A percentile compares a stretch with the other conserved stretches of the same genome.
Conservation (phyloP, 1,140 invertebrate genomes). For the Hyles euphorbiae region DNA sequence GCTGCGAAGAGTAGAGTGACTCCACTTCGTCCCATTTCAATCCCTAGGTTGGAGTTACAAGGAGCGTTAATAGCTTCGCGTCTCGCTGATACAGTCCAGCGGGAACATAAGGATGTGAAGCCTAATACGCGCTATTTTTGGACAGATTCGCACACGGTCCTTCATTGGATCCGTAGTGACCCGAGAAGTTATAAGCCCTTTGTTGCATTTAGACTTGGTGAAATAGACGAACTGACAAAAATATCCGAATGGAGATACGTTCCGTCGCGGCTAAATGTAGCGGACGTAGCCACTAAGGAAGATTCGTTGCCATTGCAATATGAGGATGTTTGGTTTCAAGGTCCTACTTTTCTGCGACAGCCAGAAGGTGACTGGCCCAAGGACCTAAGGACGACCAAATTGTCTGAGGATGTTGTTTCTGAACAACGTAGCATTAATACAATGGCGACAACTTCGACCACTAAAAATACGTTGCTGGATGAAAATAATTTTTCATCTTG, state of each 20-base stretch:
- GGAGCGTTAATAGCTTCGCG: slow-evolving; percentile 39
- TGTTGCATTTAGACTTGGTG: slow-evolving; percentile 1
- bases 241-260: background rate
- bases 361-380: background rate
- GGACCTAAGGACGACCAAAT: background rate
- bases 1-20: slow-evolving; percentile 34
- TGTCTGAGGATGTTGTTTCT: no score
- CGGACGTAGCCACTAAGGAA: slow-evolving; percentile 1
- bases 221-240: slow-evolving; percentile 4
- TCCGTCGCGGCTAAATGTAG: background rate
- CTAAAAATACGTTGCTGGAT: no score
- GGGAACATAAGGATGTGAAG: slow-evolving; percentile 26
- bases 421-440: no score
- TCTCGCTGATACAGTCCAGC: slow-evolving; percentile 22
- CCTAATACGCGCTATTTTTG: no score
- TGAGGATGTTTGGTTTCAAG: background rate
- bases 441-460: no score
- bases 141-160: no score
- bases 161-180: no score
- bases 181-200: background rate
- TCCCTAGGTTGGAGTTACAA: slow-evolving; percentile 52
- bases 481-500: no score
- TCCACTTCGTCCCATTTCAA: slow-evolving; percentile 33
- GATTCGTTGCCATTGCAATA: background rate
- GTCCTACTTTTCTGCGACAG: background rate